Base-by-base conservation (phyloP, 2,113 vertebrate genomes). In the Panthera tigris region DNA sequence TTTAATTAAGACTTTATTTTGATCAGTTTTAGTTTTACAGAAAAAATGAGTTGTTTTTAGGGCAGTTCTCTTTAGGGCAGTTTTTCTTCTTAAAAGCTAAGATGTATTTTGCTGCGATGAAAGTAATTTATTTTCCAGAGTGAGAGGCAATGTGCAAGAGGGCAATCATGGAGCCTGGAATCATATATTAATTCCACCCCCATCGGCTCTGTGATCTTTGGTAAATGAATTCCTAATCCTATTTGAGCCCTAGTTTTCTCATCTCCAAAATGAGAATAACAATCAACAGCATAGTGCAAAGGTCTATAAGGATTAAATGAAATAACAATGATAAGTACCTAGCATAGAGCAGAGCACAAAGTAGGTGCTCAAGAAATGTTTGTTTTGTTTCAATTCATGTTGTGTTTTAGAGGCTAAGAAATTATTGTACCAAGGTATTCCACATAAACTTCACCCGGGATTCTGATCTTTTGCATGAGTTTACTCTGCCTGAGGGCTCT, bases 11-110 rank as follows among this genome's bases (percentile, higher is more conserved):
- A 39, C 61, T 63, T 96, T 66, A 93, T 66, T 84, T 86, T 85
- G 45, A 90, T 74, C 10, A 23, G 23, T 94, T 97, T 95, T 76
- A 89, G 39, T n/a, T 41, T 96, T 89, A 79, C 4, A 81, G 41
- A 91, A 93, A 94, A 93, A 74, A 18, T 78, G 16, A 95, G 33
- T 96, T 94, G 21, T 91, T 76, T 79, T 93, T 45, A 83, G 25
- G 76, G 39, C 29, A 36, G n/a, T 92, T 81, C 68, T 95, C 92
- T 73, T 92, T 50, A 84, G 23, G 78, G 39, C 27, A 39, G 33
- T 89, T 83, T 82, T 93, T 93, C 82, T 89, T 95, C 78, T 89
- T 95, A 95, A 92, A 94, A 89, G n/a, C 74, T 65, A 76, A 31
- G 2, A 9, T 80, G 33, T 71, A 52, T 93, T 94, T 95, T n/a